Evolutionary conservation across 2,113 vertebrate species (phyloP), one percentile per base, ranked within the genome.

Genomic region (Chroicocephalus ridibundus): DNA sequence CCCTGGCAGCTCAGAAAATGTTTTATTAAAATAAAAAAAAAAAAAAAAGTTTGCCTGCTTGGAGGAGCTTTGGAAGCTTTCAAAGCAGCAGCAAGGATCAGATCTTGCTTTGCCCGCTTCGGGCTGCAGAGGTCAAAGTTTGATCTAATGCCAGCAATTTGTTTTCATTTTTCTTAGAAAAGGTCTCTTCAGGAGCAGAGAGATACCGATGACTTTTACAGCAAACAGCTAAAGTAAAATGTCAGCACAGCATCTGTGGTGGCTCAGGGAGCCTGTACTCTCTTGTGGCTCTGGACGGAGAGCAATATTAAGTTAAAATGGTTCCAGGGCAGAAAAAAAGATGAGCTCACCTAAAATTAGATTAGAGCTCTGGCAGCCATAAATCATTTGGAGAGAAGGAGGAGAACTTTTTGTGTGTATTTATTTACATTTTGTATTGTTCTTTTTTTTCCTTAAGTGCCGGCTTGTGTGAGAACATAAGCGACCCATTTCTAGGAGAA

Each of bases 261-360:
- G 75, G 88, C 85, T 76, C 15, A 78, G 92, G 87, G 88, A 94
- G 64, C 62, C 80, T 90, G 62, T 82, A 75, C n/a, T 93, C 94
- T 94, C 93, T 91, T 2, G 1, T 71, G 91, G 65, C 86, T 96
- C 86, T 92, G 88, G 68, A 81, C 89, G 69, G 69, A 95, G 82
- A 94, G 61, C 71, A 85, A 61, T 97, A 97, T 96, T 95, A 93
- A 97, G 96, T 97, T 95, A 94, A 97, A 93, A 90, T 79, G 92
- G 78, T 93, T 97, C 72, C 82, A 96, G 92, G 94, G 90, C 85
- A 95, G 64, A 86, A 94, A 91, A 95, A 94, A 82, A 77, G 95
- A 95, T 97, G 96, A 97, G 94, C 88, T 97, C 88, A 96, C 87
- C 68, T 95, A 93, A 96, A 97, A 97, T 98, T 94, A 93, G 86